Evolutionary conservation across 2,797 vertebrate species (phyloP).

Genomic region (Gila robusta): DNA sequence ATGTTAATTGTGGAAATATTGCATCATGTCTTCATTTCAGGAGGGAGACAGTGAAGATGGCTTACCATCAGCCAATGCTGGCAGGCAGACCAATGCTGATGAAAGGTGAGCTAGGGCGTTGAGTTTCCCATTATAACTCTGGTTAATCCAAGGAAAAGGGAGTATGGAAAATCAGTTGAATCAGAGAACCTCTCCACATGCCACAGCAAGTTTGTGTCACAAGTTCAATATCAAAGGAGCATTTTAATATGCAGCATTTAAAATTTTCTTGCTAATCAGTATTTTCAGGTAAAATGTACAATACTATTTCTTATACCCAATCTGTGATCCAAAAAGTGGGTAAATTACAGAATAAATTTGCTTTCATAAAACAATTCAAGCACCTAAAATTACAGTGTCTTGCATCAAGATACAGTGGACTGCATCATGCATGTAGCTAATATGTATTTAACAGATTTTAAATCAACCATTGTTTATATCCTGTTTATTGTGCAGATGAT

Average conservation of each 20-base stretch:
- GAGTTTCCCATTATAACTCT: constrained; percentile 21
- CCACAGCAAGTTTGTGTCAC: not conserved
- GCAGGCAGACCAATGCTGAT: constrained; percentile 88
- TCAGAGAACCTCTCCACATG: constrained; percentile 19
- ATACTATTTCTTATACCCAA: not conserved
- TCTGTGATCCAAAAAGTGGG: not conserved
- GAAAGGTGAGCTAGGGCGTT: constrained; percentile 78
- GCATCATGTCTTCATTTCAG: constrained; percentile 87
- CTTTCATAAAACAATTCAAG: not conserved
- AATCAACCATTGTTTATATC: not conserved
- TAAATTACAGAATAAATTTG: not conserved
- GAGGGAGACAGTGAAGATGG: constrained; percentile 89
- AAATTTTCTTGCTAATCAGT: not conserved
- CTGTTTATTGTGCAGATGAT: not conserved
- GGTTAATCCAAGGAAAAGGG: not conserved
- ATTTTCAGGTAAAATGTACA: not conserved
- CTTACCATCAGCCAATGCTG: constrained; percentile 86
- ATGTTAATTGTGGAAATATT: constrained; percentile 43
- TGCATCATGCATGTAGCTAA: not conserved
- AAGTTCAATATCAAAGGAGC: not conserved
- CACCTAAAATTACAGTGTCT: not conserved
- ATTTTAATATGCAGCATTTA: not conserved
- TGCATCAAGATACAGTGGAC: not conserved
- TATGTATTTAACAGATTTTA: not conserved
- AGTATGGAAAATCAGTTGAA: constrained; percentile 30